Base-by-base conservation (phyloP, 2,797 vertebrate genomes). In the Enteromius treurensis region DNA sequence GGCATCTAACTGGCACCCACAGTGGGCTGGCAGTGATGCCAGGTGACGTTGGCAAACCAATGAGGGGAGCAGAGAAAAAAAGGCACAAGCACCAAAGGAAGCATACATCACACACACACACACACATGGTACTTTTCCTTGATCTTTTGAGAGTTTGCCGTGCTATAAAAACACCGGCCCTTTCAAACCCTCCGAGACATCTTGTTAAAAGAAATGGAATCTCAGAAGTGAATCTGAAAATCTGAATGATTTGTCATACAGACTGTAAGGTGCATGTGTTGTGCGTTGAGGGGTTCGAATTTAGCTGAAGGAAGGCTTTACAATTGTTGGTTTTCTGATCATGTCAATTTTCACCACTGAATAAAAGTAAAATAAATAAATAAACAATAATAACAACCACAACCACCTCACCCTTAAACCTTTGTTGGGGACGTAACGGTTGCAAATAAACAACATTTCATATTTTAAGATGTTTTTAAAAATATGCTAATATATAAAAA, bases 1-100 rank as follows among this genome's bases (percentile, higher is more conserved):
- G 68, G 75, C 79, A 82, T 85, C 73, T 58, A 73, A 74, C 17
- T 47, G 80, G 71, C 65, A 77, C 23, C 26, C 9, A 64, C n/a
- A 14, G 10, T 75, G 51, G 26, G 51, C 29, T 55, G 73, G 51
- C 32, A 40, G 49, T 23, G 51, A 75, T 37, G 26, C 65, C 77
- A 86, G 82, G 55, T 83, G 85, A 67, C 37, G 47, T 10, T 58
- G 73, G 60, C 80, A 70, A 21, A 65, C 71, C 47, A 49, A 76
- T 21, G 53, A 37, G 14, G 13, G 13, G 13, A 6, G 8, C 5
- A 75, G 49, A 75, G 11, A 55, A 55, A 75, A 53, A 47, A 13
- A 47, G 11, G n/a, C 13, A 65, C 71, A 75, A 45, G n/a, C 47
- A 29, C 51, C 23, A 65, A 77, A 65, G 53, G 40, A 58, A 14